Percentiles rank a stretch among this genome's conserved stretches.
Evolutionary conservation across 1,140 invertebrate genomes (phyloP).

Genomic region (Homarus americanus): DNA sequence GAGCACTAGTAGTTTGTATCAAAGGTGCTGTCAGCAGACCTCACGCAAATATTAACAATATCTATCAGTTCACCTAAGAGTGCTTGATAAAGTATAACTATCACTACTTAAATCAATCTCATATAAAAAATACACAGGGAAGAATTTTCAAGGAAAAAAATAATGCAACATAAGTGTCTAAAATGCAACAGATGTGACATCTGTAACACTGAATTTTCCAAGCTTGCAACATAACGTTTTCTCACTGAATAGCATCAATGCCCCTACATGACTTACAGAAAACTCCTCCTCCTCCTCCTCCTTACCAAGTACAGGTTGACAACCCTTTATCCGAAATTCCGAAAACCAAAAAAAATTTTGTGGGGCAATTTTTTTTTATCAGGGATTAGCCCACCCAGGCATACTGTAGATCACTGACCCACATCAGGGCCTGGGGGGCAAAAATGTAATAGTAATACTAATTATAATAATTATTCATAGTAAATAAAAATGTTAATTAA

Average conservation of each 20-base stretch:
- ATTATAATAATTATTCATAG: too few species aligned
- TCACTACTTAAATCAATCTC: not conserved
- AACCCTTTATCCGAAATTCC: too few species aligned
- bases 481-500: too few species aligned
- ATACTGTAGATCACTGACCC: too few species aligned
- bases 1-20: not conserved
- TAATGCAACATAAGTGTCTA: not conserved
- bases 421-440: too few species aligned
- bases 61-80: not conserved
- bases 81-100: slow-evolving; percentile 13
- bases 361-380: too few species aligned
- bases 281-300: not conserved
- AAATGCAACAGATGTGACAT: not conserved
- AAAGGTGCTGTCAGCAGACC: slow-evolving; percentile 2
- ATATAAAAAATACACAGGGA: slow-evolving; percentile 4
- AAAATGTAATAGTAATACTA: too few species aligned
- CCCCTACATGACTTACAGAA: not conserved
- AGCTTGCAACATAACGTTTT: not conserved
- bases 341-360: too few species aligned
- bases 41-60: not conserved
- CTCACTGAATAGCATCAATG: not conserved
- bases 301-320: not conserved
- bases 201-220: not conserved
- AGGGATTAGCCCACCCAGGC: too few species aligned
- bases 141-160: not conserved